Evolutionary conservation across 2,797 vertebrate species (phyloP).

Genomic region (Hirundo rustica): DNA sequence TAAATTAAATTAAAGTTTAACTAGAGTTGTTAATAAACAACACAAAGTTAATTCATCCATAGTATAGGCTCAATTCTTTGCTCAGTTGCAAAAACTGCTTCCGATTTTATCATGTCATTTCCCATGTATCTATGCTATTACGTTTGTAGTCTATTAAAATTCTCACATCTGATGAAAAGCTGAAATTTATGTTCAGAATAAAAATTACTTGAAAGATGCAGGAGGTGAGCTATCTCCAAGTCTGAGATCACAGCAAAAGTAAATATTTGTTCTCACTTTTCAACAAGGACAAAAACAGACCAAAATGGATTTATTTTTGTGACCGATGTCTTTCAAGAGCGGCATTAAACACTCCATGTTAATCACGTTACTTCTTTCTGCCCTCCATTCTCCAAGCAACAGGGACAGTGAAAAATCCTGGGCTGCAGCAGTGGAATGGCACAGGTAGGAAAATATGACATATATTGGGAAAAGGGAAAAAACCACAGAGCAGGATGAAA

Average conservation of each 20-base stretch:
- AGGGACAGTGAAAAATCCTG: background rate
- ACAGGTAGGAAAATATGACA: background rate
- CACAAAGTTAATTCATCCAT: background rate
- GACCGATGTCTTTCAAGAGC: background rate
- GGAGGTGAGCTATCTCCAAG: background rate
- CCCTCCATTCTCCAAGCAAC: background rate
- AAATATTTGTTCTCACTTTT: background rate
- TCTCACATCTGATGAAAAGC: background rate
- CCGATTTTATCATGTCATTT: background rate
- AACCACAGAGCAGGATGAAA: background rate
- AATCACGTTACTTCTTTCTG: background rate
- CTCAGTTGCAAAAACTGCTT: background rate
- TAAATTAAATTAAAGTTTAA: background rate
- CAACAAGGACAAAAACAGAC: background rate
- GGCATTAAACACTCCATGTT: background rate
- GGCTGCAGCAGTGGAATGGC: background rate
- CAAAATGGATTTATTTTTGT: background rate
- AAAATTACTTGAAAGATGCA: background rate
- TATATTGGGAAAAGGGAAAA: background rate
- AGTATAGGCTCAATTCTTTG: background rate
- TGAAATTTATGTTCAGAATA: background rate
- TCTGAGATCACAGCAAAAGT: background rate
- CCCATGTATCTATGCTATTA: background rate
- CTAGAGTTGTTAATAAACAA: background rate
- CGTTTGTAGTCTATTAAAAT: background rate